Conservation (phyloP, 2,888 invertebrate genomes). For the Dryobotodes eremita region DNA sequence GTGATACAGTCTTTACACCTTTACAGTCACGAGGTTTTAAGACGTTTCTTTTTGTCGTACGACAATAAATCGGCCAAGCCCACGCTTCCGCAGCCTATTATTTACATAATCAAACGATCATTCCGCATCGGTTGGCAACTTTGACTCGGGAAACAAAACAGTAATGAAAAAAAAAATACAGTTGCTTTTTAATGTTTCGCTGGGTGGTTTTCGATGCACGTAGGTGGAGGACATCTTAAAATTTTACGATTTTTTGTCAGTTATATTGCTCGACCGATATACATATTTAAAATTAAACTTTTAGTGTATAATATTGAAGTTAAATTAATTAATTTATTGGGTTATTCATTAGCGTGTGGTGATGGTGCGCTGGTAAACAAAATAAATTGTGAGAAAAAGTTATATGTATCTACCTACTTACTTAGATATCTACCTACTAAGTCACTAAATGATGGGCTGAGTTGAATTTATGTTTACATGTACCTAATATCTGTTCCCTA, state of each 20-base stretch:
- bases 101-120: conserved; percentile 82
- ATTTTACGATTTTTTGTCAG: conserved; percentile 25
- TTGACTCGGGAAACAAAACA: conserved; percentile 57
- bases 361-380: not conserved
- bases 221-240: conserved; percentile 33
- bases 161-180: conserved; percentile 57
- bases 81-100: conserved; percentile 83
- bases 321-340: conserved; percentile 9
- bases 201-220: conserved; percentile 21
- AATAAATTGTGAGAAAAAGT: not conserved
- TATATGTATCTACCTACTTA: too few species aligned
- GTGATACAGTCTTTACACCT: conserved; percentile 60
- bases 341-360: not conserved
- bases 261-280: not conserved
- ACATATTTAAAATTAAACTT: conserved; percentile 1
- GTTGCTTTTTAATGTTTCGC: conserved; percentile 43
- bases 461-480: not conserved
- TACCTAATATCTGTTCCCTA: not conserved
- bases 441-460: not conserved
- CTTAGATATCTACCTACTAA: too few species aligned
- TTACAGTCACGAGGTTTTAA: conserved; percentile 54
- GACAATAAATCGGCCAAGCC: conserved; percentile 75
- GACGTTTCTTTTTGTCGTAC: conserved; percentile 65
- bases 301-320: not conserved
- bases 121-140: conserved; percentile 81